Conservation (phyloP, 2,797 vertebrate species). For the Microcaecilia unicolor region DNA sequence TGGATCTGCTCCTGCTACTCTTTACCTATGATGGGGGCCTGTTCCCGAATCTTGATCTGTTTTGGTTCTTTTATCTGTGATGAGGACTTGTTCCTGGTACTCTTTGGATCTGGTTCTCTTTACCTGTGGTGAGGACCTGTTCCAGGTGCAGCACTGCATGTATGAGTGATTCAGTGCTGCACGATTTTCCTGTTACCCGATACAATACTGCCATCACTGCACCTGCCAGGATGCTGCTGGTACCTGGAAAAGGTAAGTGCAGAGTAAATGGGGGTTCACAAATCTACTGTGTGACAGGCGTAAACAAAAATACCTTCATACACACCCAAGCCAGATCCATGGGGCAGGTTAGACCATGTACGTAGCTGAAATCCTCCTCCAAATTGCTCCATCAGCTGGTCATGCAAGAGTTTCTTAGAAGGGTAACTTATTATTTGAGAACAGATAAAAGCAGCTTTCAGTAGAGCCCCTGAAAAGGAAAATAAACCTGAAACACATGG, state of each 20-base stretch:
- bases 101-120: too few relatives aligned
- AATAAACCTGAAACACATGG: too few relatives aligned
- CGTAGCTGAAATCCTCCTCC: slow-evolving; percentile 81
- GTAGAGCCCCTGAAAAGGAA: slow-evolving; percentile 69
- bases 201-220: slow-evolving; percentile 75
- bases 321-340: slow-evolving; percentile 85
- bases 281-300: too few relatives aligned
- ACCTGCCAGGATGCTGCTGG: slow-evolving; percentile 92
- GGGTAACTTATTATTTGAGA: slow-evolving; percentile 60
- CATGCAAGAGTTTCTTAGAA: slow-evolving; percentile 51
- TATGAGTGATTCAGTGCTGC: slow-evolving; percentile 68
- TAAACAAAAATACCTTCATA: too few relatives aligned
- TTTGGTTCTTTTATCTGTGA: too few relatives aligned
- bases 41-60: too few relatives aligned
- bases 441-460: slow-evolving; percentile 87
- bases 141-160: slow-evolving; percentile 84
- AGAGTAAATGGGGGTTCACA: too few relatives aligned
- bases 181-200: slow-evolving; percentile 58
- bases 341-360: slow-evolving; percentile 83
- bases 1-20: too few relatives aligned
- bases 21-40: too few relatives aligned
- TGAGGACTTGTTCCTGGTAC: too few relatives aligned
- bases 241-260: slow-evolving; percentile 66
- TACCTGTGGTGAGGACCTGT: slow-evolving; percentile 91
- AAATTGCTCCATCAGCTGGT: slow-evolving; percentile 68